Conservation (phyloP, 2,888 invertebrate genomes). For the Diarsia dahlii region DNA sequence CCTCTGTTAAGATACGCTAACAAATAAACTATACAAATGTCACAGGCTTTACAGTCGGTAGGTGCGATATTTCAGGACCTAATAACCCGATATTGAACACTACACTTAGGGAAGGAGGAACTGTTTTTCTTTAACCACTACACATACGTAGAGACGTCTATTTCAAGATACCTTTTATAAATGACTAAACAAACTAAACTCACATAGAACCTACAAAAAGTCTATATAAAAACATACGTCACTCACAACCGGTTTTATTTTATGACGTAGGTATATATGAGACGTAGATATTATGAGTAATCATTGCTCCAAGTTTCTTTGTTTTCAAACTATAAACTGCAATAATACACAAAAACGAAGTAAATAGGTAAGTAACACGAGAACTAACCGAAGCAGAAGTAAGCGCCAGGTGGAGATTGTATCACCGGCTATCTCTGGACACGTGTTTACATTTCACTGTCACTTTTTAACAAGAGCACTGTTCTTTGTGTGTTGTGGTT, state of each 20-base stretch:
- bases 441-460: conserved; percentile 78
- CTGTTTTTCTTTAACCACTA: conserved; percentile 21
- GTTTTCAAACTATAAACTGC: conserved; percentile 42
- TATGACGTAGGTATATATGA: conserved; percentile 8
- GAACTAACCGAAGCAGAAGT: conserved; percentile 65
- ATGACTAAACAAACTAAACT: conserved; percentile 46
- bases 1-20: conserved; percentile 25
- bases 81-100: conserved; percentile 2
- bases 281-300: conserved; percentile 39
- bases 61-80: conserved; percentile 1
- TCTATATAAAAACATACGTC: conserved; percentile 43
- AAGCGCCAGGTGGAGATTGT: conserved; percentile 31
- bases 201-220: conserved; percentile 48
- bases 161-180: conserved; percentile 36
- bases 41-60: not conserved
- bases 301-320: conserved; percentile 55
- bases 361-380: conserved; percentile 4
- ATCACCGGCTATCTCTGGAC: conserved; percentile 43
- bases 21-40: conserved; percentile 8
- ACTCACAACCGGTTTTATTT: conserved; percentile 61
- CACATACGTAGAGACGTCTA: conserved; percentile 42
- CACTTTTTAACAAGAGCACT: conserved; percentile 81
- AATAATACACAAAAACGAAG: not conserved
- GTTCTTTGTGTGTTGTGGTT: conserved; percentile 76
- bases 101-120: conserved; percentile 3